Percentiles rank a stretch among this genome's conserved stretches.
Evolutionary conservation across 2,888 invertebrate genomes (phyloP).

Genomic region (Ophion ventricosus): DNA sequence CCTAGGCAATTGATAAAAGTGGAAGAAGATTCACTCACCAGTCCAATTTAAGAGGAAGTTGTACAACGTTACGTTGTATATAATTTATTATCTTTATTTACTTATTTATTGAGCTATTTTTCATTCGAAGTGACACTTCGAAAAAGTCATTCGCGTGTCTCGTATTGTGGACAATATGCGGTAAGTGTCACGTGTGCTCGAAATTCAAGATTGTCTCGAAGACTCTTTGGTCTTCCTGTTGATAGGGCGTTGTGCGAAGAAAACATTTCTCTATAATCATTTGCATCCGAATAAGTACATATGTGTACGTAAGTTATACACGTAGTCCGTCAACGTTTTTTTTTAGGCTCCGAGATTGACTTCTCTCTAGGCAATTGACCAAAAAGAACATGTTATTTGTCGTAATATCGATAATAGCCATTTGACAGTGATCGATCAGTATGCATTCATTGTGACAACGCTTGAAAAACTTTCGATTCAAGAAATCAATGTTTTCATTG

Average conservation of each 20-base stretch:
- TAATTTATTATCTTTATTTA: conserved; percentile 11
- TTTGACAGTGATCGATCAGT: conserved; percentile 7
- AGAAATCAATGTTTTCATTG: conserved; percentile 14
- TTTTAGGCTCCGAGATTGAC: conserved; percentile 23
- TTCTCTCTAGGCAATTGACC: not conserved
- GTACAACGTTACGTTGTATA: conserved; percentile 16
- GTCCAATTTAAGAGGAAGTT: conserved; percentile 37
- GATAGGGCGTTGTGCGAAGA: conserved; percentile 5
- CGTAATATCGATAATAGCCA: not conserved
- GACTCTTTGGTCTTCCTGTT: conserved; percentile 22
- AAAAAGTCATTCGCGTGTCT: conserved; percentile 23
- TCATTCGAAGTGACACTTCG: conserved; percentile 8
- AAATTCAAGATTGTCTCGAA: conserved; percentile 43
- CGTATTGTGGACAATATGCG: conserved; percentile 12
- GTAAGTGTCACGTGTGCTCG: conserved; percentile 14
- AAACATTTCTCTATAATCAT: conserved; percentile 7
- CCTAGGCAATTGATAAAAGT: conserved; percentile 53
- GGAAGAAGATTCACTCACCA: conserved; percentile 56
- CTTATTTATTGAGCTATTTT: conserved; percentile 34
- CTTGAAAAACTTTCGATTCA: not conserved
- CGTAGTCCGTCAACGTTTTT: not conserved
- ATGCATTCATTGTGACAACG: conserved; percentile 25
- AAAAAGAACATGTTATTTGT: not conserved
- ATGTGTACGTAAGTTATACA: conserved; percentile 15
- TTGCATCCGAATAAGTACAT: conserved; percentile 1